These are phyloP conservation scores for Xestia sexstrigata DNA, from an alignment of 2,888 invertebrate species.

Conservation along the genomic window DNA sequence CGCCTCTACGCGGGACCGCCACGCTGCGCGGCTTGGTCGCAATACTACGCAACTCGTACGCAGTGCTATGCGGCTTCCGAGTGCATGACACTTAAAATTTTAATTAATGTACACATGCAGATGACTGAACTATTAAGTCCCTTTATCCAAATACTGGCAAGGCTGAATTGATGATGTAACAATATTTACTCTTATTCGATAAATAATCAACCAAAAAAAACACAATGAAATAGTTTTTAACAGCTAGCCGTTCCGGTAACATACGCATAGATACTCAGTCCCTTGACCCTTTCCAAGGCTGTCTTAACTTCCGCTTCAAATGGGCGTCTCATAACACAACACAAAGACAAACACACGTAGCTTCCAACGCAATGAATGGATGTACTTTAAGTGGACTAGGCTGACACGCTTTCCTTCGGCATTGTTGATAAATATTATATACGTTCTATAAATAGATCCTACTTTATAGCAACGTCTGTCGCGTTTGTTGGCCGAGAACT, in stretches of 20 bases:
- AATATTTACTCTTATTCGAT: constrained; percentile 24
- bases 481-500: not conserved
- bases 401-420: constrained; percentile 38
- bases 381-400: constrained; percentile 23
- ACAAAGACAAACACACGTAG: constrained; percentile 47
- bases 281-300: constrained; percentile 64
- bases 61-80: not conserved
- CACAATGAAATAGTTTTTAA: not conserved
- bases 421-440: constrained; percentile 22
- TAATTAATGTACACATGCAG: not conserved
- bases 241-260: constrained; percentile 29
- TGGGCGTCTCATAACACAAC: constrained; percentile 34
- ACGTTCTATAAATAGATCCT: constrained; percentile 25
- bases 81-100: not conserved
- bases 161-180: not conserved
- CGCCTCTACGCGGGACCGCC: not conserved
- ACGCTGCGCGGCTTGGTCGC: not conserved
- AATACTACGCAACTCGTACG: not conserved
- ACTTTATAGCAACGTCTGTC: constrained; percentile 6
- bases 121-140: not conserved
- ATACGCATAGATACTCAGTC: constrained; percentile 29
- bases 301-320: constrained; percentile 54
- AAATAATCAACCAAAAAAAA: constrained; percentile 17
- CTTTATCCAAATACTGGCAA: constrained; percentile 1
- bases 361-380: constrained; percentile 12